Conservation (phyloP, 2,797 vertebrate species). For the Rhynchotus rufescens region DNA sequence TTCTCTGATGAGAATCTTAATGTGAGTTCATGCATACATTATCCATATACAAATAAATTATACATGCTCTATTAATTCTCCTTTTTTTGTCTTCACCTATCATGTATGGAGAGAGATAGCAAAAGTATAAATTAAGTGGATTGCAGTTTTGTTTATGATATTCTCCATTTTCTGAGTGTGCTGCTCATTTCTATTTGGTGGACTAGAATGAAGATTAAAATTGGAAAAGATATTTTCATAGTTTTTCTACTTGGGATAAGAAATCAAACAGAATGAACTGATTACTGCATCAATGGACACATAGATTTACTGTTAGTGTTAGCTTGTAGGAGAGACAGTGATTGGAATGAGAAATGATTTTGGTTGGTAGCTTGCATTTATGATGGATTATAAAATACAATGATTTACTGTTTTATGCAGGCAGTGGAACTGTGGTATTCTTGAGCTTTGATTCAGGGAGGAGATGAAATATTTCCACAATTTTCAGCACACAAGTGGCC, state of each 20-base stretch:
- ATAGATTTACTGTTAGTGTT: neutral
- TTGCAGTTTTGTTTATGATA: neutral
- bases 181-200: constrained; percentile 7
- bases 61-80: neutral
- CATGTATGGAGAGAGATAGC: neutral
- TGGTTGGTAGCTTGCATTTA: neutral
- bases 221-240: neutral
- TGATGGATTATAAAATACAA: constrained; percentile 24
- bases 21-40: neutral
- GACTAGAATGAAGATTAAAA: constrained; percentile 10
- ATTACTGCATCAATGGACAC: neutral
- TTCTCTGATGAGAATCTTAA: neutral
- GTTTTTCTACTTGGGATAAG: neutral
- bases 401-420: constrained; percentile 27
- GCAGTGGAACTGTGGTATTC: neutral
- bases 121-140: neutral
- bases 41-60: constrained; percentile 13
- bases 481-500: neutral
- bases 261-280: constrained; percentile 40
- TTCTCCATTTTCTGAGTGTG: neutral
- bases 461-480: neutral
- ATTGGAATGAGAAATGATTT: constrained; percentile 13
- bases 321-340: neutral
- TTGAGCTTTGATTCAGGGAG: neutral
- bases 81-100: neutral